These are phyloP conservation scores for Spinus pinus DNA, from an alignment of 2,797 vertebrate genomes.

Conservation along the genomic window DNA sequence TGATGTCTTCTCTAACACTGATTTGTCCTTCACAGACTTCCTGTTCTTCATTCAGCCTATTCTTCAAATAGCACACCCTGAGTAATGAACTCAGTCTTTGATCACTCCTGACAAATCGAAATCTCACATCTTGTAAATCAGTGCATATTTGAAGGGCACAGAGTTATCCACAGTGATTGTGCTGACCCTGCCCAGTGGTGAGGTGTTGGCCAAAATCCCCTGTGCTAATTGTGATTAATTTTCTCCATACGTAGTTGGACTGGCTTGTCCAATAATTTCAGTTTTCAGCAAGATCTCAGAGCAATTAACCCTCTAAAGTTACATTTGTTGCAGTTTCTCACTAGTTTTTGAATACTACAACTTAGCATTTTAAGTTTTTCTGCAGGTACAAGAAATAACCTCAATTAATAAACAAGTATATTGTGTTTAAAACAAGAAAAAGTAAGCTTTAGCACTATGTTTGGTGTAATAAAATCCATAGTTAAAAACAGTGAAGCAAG, in stretches of 20 bases:
- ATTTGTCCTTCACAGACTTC: background rate
- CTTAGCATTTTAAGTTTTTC: background rate
- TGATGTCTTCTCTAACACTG: background rate
- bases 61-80: background rate
- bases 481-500: background rate
- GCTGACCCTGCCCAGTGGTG: background rate
- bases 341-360: background rate
- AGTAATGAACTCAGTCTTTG: background rate
- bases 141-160: background rate
- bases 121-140: accelerated
- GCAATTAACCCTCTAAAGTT: background rate
- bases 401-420: background rate
- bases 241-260: background rate
- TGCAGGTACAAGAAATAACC: background rate
- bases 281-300: background rate
- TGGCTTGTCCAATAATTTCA: background rate
- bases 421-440: background rate
- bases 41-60: background rate
- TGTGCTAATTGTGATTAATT: background rate
- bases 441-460: background rate
- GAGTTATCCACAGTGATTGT: background rate
- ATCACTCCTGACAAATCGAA: background rate
- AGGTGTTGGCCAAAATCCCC: background rate
- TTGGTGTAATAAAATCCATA: background rate
- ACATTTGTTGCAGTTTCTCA: background rate